Percentiles rank a stretch among this genome's conserved stretches.
Evolutionary conservation across 2,888 invertebrate genomes (phyloP).

Genomic region (Metellina segmentata): DNA sequence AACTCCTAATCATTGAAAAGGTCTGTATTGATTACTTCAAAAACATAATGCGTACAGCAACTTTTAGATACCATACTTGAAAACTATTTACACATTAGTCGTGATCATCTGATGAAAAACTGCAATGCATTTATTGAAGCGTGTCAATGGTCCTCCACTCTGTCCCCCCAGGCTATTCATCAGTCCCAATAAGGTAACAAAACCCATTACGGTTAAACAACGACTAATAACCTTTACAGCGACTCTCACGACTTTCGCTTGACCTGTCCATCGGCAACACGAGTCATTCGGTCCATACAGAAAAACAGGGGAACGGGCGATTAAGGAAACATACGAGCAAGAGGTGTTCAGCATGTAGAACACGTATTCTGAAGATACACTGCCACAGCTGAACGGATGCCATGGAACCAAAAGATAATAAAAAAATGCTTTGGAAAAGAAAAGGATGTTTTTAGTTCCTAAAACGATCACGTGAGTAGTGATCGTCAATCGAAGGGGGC

Average conservation of each 20-base stretch:
- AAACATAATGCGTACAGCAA: no score
- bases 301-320: neutral
- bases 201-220: constrained; percentile 33
- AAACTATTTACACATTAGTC: no score
- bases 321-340: constrained; percentile 25
- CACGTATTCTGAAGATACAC: constrained; percentile 55
- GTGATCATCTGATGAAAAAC: neutral
- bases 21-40: no score
- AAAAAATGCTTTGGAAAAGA: neutral
- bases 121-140: neutral
- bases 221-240: constrained; percentile 43
- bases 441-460: constrained; percentile 25
- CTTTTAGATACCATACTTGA: no score
- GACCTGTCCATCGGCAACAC: constrained; percentile 42
- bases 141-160: neutral
- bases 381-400: constrained; percentile 51
- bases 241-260: constrained; percentile 61
- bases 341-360: constrained; percentile 45
- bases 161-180: neutral
- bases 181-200: constrained; percentile 32
- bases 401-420: neutral
- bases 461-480: constrained; percentile 65
- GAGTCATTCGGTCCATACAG: neutral
- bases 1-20: no score
- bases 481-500: constrained; percentile 47